Evolutionary conservation across 2,888 invertebrate species (phyloP), one percentile per base, ranked within the genome.

Genomic region (Villa cingulata): DNA sequence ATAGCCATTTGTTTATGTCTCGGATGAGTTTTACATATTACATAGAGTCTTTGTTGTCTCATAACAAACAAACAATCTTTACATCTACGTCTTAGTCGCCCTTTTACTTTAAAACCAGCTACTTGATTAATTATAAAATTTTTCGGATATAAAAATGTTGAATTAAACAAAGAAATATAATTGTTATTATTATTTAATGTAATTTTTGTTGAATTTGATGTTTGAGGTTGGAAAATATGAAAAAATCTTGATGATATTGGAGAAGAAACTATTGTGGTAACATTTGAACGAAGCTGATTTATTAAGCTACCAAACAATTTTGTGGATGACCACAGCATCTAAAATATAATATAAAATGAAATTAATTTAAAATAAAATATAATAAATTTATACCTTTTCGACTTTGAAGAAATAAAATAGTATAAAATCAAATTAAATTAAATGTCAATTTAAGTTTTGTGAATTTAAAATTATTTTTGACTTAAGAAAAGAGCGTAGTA

Each of bases 1-100:
- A 81, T 80, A 16, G 78, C 69, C 77, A 81, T 82, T 68, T 88
- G 88, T 61, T 90, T 90, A 62, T 91, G 90, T 36, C 88, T 75
- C 19, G 81, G 81, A 60, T 78, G 78, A 27, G 79, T 80, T 47
- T 80, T 80, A 57, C 90, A 91, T 54, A 84, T 76, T 38, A 86
- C 78, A 64, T 78, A 83, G 56, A 77, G 61, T 49, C 84, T 74
- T 55, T 81, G 76, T 56, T 84, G 73, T 48, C 82, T 70, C 39
- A 74, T 70, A 14, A 85, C 80, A 58, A 83, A 74, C 58, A 81
- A 84, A 62, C 91, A 91, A 58, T 83, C 81, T 64, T 80, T 81
- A 61, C 91, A 91, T 37, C 90, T 77, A 46, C 78, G 73, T 48
- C 72, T 74, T 29, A 86, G 70, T 16, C 64, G 64, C 6, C 82